These are phyloP conservation scores for Diarsia mendica DNA, from an alignment of 2,888 invertebrate genomes.

Conservation along the genomic window DNA sequence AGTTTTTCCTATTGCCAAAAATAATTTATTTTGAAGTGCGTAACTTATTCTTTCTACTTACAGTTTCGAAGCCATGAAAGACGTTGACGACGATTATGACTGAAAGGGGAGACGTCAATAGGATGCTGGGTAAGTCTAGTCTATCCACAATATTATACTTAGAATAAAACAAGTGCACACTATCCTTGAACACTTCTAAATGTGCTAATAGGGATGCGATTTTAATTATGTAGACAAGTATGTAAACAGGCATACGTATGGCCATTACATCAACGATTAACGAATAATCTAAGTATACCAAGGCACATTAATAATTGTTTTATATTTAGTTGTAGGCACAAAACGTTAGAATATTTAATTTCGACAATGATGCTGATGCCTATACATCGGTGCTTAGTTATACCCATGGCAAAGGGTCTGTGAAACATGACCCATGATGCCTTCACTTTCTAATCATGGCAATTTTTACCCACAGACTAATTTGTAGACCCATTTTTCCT, in stretches of 20 bases:
- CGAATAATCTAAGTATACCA: too few species aligned
- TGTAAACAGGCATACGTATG: neutral
- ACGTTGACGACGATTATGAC: slow-evolving; percentile 85
- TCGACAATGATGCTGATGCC: slow-evolving; percentile 1
- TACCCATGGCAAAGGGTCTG: too few species aligned
- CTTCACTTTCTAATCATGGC: neutral
- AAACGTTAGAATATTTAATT: neutral
- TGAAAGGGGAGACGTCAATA: slow-evolving; percentile 86
- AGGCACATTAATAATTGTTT: neutral
- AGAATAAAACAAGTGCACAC: slow-evolving; percentile 1
- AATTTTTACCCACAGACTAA: neutral
- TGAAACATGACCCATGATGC: neutral
- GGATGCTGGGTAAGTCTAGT: slow-evolving; percentile 88
- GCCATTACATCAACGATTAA: neutral
- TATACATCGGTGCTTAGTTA: neutral
- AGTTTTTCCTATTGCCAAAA: neutral
- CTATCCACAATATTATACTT: slow-evolving; percentile 56
- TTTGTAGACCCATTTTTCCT: too few species aligned
- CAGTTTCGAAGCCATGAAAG: slow-evolving; percentile 83
- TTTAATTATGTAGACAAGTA: neutral
- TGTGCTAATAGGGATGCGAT: slow-evolving; percentile 26
- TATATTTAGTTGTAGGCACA: neutral
- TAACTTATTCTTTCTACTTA: slow-evolving; percentile 58
- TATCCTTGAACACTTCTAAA: slow-evolving; percentile 28
- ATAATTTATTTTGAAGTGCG: slow-evolving; percentile 8